Evolutionary conservation across 2,888 invertebrate genomes (phyloP).

Genomic region (Sthenelais limicola): DNA sequence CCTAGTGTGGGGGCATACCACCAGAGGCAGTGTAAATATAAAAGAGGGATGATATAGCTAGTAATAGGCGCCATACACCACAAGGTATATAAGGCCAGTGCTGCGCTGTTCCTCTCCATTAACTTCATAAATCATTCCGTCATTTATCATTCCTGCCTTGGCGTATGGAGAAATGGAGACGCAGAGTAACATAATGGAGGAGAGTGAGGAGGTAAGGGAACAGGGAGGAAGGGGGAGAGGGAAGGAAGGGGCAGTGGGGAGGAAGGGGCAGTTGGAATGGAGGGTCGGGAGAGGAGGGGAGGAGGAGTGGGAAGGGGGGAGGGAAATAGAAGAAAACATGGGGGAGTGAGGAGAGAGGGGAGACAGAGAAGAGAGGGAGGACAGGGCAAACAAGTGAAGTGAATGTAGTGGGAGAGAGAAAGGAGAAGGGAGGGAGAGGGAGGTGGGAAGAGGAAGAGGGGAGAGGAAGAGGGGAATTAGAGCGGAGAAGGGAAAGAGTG

Average conservation of each 20-base stretch:
- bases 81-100: no score
- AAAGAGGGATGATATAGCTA: no score
- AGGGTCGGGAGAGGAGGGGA: neutral
- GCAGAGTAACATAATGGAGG: no score
- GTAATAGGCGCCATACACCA: no score
- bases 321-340: neutral
- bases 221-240: conserved; percentile 13
- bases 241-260: neutral
- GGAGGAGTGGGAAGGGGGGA: neutral
- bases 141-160: no score
- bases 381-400: neutral
- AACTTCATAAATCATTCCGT: no score
- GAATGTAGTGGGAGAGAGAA: neutral
- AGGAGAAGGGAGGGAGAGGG: neutral
- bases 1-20: no score
- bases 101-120: no score
- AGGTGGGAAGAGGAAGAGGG: neutral
- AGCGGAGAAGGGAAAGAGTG: neutral
- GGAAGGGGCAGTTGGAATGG: neutral
- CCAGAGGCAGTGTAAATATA: no score
- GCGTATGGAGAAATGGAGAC: no score
- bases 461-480: neutral
- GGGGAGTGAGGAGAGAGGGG: neutral
- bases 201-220: no score
- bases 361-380: neutral